Percentiles rank a stretch among this genome's conserved stretches.
These are phyloP conservation scores for Rhopalosiphum maidis DNA, from an alignment of 1,140 invertebrate species.

Conservation along the genomic window DNA sequence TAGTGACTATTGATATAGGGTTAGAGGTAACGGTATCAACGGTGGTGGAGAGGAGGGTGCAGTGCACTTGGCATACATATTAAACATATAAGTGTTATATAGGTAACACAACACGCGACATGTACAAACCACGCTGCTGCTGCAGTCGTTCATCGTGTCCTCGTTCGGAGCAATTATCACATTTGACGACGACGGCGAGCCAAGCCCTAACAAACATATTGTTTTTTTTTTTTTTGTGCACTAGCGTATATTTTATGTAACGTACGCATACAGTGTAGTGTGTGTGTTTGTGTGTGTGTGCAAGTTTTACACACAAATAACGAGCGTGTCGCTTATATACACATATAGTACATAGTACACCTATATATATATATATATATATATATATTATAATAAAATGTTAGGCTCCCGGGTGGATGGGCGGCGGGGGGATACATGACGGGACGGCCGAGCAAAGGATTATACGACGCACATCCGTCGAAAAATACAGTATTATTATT, in stretches of 20 bases:
- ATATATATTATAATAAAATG: not conserved
- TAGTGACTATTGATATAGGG: not conserved
- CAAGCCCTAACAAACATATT: conserved; percentile 51
- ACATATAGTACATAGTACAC: not conserved
- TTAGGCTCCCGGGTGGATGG: not conserved
- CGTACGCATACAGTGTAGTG: not conserved
- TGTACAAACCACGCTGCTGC: not conserved
- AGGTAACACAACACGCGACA: not conserved
- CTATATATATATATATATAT: not conserved
- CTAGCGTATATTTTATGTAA: not conserved
- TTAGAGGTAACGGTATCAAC: not conserved
- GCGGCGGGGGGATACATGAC: not conserved
- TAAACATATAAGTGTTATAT: not conserved
- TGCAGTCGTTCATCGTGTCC: conserved; percentile 35
- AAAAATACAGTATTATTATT: conserved; percentile 8
- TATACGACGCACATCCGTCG: conserved; percentile 25
- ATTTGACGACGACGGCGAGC: conserved; percentile 15
- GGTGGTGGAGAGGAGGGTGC: not conserved
- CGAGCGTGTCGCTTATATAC: not conserved
- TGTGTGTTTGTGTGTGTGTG: not conserved
- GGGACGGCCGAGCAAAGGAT: conserved; percentile 33
- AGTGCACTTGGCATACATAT: not conserved
- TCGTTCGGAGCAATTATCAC: conserved; percentile 53
- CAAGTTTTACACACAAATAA: conserved; percentile 16
- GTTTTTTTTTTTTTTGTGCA: conserved; percentile 32